phyloP scores from a whole-genome alignment of 2,113 vertebrate species.

The Hyperopisus bebe region DNA sequence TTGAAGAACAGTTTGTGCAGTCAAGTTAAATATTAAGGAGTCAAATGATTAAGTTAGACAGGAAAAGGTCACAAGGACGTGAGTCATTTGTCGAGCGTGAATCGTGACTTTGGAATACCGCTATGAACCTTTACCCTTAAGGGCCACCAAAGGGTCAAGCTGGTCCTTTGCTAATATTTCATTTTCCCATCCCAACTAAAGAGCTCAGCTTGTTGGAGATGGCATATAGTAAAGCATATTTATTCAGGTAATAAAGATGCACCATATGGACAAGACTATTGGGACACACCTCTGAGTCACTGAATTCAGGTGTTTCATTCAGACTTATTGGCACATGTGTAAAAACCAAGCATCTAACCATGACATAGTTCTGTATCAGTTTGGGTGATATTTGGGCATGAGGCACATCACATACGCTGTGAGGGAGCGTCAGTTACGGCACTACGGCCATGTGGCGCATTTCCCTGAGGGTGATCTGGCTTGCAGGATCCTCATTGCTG shows the following conservation, averaged over 20 bases:
- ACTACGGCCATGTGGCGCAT: too few relatives aligned
- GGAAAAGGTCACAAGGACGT: not conserved
- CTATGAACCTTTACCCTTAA: not conserved
- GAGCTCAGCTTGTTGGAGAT: not conserved
- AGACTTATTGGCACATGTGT: not conserved
- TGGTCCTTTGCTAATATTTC: not conserved
- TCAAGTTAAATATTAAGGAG: slow-evolving; percentile 34
- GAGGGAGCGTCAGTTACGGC: too few relatives aligned
- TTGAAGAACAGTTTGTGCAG: slow-evolving; percentile 34
- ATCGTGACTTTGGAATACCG: not conserved
- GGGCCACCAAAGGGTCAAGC: not conserved
- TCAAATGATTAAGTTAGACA: not conserved
- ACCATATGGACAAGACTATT: not conserved
- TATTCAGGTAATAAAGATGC: not conserved
- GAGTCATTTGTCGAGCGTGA: not conserved
- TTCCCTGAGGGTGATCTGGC: too few relatives aligned
- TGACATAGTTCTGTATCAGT: too few relatives aligned
- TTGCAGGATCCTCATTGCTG: too few relatives aligned
- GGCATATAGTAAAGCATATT: not conserved
- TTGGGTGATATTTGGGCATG: too few relatives aligned
- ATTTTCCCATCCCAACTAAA: not conserved
- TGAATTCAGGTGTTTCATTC: not conserved
- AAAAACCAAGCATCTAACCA: not conserved
- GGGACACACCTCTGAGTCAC: not conserved
- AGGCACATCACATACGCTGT: too few relatives aligned